These are phyloP conservation scores for Darevskia mixta DNA, from an alignment of 2,797 vertebrate species.

Conservation along the genomic window DNA sequence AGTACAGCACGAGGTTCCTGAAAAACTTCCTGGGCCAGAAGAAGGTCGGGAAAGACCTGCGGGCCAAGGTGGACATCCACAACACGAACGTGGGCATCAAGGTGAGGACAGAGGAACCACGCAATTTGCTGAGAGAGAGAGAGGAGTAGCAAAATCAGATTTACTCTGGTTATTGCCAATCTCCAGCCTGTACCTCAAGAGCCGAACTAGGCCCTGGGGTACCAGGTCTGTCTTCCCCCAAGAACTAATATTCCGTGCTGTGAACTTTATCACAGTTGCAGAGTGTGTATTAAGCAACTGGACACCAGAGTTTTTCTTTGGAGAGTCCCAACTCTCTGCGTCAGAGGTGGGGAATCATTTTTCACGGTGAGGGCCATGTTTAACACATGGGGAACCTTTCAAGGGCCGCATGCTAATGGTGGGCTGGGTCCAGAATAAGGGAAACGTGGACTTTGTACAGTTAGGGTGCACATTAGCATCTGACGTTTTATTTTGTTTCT, in stretches of 20 bases:
- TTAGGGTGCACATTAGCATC: too few relatives aligned
- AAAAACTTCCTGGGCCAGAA: constrained; percentile 96
- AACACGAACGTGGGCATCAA: constrained; percentile 95
- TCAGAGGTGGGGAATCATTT: too few relatives aligned
- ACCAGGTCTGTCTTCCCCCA: neutral
- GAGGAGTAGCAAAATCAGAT: neutral
- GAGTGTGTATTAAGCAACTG: neutral
- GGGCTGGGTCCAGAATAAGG: too few relatives aligned
- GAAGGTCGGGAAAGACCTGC: constrained; percentile 93
- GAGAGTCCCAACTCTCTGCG: neutral
- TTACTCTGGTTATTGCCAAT: neutral
- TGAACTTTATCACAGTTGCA: neutral
- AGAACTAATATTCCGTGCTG: neutral
- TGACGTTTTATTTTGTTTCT: too few relatives aligned
- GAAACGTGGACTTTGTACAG: too few relatives aligned
- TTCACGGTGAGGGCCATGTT: too few relatives aligned
- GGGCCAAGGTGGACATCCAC: constrained; percentile 93
- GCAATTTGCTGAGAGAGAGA: neutral
- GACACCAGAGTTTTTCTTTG: neutral
- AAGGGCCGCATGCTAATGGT: too few relatives aligned
- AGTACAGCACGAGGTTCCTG: constrained; percentile 96
- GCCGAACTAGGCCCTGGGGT: neutral
- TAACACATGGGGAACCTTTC: too few relatives aligned
- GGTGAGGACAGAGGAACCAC: constrained; percentile 77
- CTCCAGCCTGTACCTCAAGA: neutral